Base-by-base conservation (phyloP, 1,140 invertebrate genomes). In the Caenorhabditis elegans region DNA sequence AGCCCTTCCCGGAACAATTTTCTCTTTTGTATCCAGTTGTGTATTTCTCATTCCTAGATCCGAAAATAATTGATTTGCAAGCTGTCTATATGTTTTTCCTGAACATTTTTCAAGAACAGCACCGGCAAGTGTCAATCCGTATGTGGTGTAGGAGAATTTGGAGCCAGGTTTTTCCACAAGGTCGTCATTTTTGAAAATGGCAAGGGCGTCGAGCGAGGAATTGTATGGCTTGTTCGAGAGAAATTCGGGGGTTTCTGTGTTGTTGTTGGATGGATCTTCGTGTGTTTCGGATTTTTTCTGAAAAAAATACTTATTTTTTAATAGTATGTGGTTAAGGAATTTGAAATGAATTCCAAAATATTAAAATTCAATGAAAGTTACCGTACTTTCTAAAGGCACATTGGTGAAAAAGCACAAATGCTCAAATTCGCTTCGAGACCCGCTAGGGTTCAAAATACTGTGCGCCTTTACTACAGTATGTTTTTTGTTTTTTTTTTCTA, bases 171-270 rank as follows among this genome's bases (percentile, higher is more conserved):
- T 90, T 84, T 87, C 88, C 17, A 92, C 79, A 2, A 93, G 87
- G 19, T 92, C 91, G 88, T 93, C 93, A 89, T 93, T 87, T 87
- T 92, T 90, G 86, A 93, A 93, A 4, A 93, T 83, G 46, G 90
- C 83, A 51, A 93, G 82, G 11, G 92, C 87, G 5, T 92, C 91
- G 31, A 88, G 85, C 3, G 92, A 89, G 76, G 85, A 88, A 3
- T 86, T 60, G 88, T 90, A 93, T 47, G 90, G 17, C 34, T 82
- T 85, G 34, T 85, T 85, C 5, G 60, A 85, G 13, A 84, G 76
- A 34, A 87, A 85, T 80, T 88, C 87, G 11, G 39, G 2, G 24
- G 17, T 15, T 60, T 55, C 39, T 8, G 81, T 78, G 55, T 78
- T 78, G 48, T 77, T 51, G 43, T 48, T 82, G 1, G 76, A 53